Evolutionary conservation across 2,113 vertebrate genomes (phyloP).

Genomic region (Propithecus coquereli): DNA sequence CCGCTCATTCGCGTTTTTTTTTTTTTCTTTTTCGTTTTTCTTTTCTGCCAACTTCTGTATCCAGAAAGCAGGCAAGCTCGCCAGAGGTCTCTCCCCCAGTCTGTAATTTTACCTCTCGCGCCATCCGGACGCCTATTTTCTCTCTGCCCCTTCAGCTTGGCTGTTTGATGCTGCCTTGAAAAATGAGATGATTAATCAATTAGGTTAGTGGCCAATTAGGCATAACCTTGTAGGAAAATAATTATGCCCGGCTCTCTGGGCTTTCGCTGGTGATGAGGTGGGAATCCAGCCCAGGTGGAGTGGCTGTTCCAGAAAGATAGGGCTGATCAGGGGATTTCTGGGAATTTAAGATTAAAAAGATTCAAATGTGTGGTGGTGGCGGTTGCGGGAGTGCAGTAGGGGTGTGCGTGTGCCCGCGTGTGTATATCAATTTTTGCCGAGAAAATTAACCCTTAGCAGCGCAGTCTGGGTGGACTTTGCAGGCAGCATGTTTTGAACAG

Average conservation of each 20-base stretch:
- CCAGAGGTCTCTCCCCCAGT: background rate
- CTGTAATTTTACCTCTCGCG: background rate
- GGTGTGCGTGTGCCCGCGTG: background rate
- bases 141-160: slow-evolving; percentile 37
- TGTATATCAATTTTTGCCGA: background rate
- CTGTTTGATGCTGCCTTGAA: slow-evolving; percentile 55
- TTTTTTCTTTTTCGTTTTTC: background rate
- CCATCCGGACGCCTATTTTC: background rate
- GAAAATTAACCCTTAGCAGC: slow-evolving; percentile 59
- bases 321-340: slow-evolving; percentile 42
- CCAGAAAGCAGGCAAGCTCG: background rate
- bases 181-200: slow-evolving; percentile 77
- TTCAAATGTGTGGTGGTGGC: slow-evolving; percentile 16
- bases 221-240: slow-evolving; percentile 79
- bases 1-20: background rate
- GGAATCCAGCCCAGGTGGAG: slow-evolving; percentile 64
- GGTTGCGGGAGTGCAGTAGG: background rate
- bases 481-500: background rate
- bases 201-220: slow-evolving; percentile 80
- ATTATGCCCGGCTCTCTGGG: slow-evolving; percentile 58
- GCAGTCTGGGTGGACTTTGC: slow-evolving; percentile 43
- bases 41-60: background rate
- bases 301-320: slow-evolving; percentile 55
- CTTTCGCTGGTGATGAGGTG: slow-evolving; percentile 56
- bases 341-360: slow-evolving; percentile 61